A percentile compares a stretch with the other conserved stretches of the same genome.
Evolutionary conservation across 2,888 invertebrate genomes (phyloP).

Genomic region (Agonum fuliginosum): DNA sequence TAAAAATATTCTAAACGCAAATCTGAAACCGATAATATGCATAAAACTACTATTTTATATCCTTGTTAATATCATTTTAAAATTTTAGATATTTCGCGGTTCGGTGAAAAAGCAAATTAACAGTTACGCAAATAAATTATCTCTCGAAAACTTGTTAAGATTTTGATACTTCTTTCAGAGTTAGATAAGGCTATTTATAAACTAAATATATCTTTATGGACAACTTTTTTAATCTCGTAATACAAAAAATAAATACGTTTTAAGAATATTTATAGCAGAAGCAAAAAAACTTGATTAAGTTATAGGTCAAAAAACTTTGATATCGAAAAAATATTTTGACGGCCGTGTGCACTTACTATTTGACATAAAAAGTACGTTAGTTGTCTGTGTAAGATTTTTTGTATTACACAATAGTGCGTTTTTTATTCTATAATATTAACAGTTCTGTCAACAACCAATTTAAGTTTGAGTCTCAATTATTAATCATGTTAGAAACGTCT

Average conservation of each 20-base stretch:
- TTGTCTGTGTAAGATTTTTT: no score
- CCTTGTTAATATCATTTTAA: not conserved
- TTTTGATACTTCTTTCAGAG: not conserved
- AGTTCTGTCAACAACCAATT: no score
- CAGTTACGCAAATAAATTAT: constrained; percentile 32
- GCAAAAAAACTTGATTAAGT: constrained; percentile 36
- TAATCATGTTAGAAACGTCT: no score
- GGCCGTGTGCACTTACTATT: no score
- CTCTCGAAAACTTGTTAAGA: constrained; percentile 26
- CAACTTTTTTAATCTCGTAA: constrained; percentile 10
- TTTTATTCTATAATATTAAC: no score
- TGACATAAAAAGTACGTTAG: no score
- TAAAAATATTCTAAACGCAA: not conserved
- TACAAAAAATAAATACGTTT: constrained; percentile 25
- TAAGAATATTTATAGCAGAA: constrained; percentile 19
- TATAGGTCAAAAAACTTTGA: constrained; percentile 40
- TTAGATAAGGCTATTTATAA: constrained; percentile 42
- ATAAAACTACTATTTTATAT: constrained; percentile 5
- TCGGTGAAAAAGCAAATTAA: not conserved
- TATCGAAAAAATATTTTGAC: constrained; percentile 12
- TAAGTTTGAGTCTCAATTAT: no score
- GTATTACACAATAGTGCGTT: no score
- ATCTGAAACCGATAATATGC: constrained; percentile 3
- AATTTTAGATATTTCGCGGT: constrained; percentile 10
- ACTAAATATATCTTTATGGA: constrained; percentile 25